A percentile compares a stretch with the other conserved stretches of the same genome.
phyloP scores from a whole-genome alignment of 2,888 invertebrate genomes.

The Theretra japonica region DNA sequence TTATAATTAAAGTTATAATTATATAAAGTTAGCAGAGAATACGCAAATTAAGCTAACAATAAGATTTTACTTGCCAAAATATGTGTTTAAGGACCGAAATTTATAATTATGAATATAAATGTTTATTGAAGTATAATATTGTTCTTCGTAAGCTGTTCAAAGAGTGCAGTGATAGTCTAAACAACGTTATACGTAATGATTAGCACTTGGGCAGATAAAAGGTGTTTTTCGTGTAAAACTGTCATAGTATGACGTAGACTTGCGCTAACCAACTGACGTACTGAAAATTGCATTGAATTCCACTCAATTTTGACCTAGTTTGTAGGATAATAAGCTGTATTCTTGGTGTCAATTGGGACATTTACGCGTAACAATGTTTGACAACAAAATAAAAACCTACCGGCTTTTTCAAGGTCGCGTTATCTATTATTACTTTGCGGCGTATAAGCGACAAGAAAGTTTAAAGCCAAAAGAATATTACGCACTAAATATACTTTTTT shows the following conservation, averaged over 20 bases:
- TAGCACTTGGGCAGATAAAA: constrained; percentile 19
- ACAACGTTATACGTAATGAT: background rate
- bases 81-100: background rate
- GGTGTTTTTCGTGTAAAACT: constrained; percentile 3
- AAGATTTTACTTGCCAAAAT: background rate
- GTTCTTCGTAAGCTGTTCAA: background rate
- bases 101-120: background rate
- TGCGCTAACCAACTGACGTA: background rate
- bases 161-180: background rate
- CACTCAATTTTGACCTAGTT: background rate
- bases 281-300: constrained; percentile 6
- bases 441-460: constrained; percentile 12
- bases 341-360: background rate
- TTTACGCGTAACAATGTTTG: background rate
- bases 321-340: constrained; percentile 1
- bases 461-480: constrained; percentile 4
- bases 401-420: constrained; percentile 6
- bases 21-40: too few relatives aligned
- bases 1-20: too few relatives aligned
- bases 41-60: background rate
- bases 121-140: background rate
- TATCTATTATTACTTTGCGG: background rate
- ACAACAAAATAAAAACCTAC: background rate
- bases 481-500: background rate
- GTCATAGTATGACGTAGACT: background rate